A percentile compares a stretch with the other conserved stretches of the same genome.
phyloP scores from a whole-genome alignment of 2,113 vertebrate species.

The Microtus oregoni region DNA sequence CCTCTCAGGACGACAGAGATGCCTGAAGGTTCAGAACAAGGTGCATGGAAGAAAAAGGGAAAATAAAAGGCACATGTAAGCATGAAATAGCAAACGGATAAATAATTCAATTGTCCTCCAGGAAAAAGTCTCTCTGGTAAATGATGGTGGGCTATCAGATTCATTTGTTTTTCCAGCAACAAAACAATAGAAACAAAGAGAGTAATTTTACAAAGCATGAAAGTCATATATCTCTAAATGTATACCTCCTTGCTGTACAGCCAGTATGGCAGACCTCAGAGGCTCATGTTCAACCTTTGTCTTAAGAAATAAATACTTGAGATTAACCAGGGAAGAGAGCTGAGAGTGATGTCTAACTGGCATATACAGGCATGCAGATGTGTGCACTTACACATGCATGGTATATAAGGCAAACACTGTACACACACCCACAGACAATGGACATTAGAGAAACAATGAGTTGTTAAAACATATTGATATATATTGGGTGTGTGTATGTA shows the following conservation, averaged over 20 bases:
- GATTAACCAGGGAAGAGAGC: background rate
- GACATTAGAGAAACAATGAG: background rate
- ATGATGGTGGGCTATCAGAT: background rate
- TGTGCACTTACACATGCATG: background rate
- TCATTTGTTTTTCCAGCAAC: background rate
- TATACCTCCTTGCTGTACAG: background rate
- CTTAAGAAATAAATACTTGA: background rate
- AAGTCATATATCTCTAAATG: background rate
- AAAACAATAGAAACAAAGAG: constrained; percentile 19
- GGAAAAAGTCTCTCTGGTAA: constrained; percentile 42
- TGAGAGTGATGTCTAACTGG: background rate
- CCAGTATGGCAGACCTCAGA: background rate
- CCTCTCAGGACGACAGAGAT: background rate
- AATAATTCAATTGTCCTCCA: constrained; percentile 46
- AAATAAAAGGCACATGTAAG: constrained; percentile 8
- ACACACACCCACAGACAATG: background rate
- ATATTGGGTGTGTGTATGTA: background rate
- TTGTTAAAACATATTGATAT: background rate
- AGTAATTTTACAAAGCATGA: background rate
- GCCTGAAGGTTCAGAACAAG: constrained; percentile 8
- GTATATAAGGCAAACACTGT: background rate
- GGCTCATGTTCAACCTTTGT: background rate
- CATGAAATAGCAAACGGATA: background rate
- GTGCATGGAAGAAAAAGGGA: background rate
- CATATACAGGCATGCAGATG: background rate